Evolutionary conservation across 2,113 vertebrate genomes (phyloP).

Genomic region (Eudyptes chrysolophus): DNA sequence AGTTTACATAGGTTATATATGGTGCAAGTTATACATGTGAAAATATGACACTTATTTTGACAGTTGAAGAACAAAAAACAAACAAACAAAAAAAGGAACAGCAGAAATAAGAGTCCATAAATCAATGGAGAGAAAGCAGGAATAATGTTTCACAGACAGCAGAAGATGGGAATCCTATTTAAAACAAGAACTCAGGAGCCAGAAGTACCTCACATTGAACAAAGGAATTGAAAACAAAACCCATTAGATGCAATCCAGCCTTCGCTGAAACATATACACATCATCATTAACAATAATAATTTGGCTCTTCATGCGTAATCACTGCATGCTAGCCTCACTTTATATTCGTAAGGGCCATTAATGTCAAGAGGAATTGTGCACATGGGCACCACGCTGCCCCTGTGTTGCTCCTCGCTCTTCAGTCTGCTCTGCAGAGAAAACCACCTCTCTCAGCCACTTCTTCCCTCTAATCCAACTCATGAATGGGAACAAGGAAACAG

Average conservation of each 20-base stretch:
- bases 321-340: background rate
- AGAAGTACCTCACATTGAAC: background rate
- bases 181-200: background rate
- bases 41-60: background rate
- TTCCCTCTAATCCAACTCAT: background rate
- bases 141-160: background rate
- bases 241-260: conserved; percentile 17
- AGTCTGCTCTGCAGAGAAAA: background rate
- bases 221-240: conserved; percentile 7
- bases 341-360: conserved; percentile 9
- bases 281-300: conserved; percentile 40
- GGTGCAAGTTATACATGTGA: background rate
- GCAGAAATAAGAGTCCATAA: background rate
- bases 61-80: background rate
- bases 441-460: background rate
- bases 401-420: fast-evolving
- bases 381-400: background rate
- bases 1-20: background rate
- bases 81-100: background rate
- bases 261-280: background rate
- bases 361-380: background rate
- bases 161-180: background rate
- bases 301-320: conserved; percentile 15
- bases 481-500: background rate
- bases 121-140: background rate